Evolutionary conservation across 1,140 invertebrate species (phyloP), one percentile per base, ranked within the genome.

Genomic region (Leptoteleia sp.): DNA sequence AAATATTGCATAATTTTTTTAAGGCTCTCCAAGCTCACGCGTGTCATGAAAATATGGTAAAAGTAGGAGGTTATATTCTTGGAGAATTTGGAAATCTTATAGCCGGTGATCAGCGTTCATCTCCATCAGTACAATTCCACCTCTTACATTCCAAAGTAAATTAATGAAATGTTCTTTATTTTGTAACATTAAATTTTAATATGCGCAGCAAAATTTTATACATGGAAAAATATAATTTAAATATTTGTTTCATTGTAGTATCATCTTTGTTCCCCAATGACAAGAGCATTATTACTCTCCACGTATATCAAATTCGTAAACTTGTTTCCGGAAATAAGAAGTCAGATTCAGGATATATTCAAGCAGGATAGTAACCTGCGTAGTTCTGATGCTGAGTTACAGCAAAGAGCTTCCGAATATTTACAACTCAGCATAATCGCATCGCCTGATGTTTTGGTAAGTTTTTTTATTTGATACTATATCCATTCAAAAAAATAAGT

Each of bases 1-100:
- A 25, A 25, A 25, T 25, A 25, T 3, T 25, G n/a, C 6, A 25
- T 6, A 25, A 25, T 25, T 25, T 25, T 3, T 25, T 79, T 62
- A 83, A 95, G 93, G 96, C 98, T 71, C 89, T 99, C 42, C 97
- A 99, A 92, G 97, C 98, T 37, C 97, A 97, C 17, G 98, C 98
- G 43, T 99, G 98, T 87, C 99, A 99, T 90, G 99, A 99, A 91
- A 99, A 99, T 89, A 99, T 99, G 98, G 98, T 99, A 0, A 99
- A 99, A 93, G 99, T 99, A 38, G 98, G 98, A 50, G 99, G 98
- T 17, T 99, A 99, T 82, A 99, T 99, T 82, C 91, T 99, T 35
- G 99, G 99, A 55, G 99, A 99, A 91, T 99, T 99, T 91, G 99
- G 99, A 19, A 99, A 99, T 91, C 92, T 99, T 15, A 99, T 99